Base-by-base conservation (phyloP, 2,797 vertebrate genomes). In the Macroramphosus scolopax region DNA sequence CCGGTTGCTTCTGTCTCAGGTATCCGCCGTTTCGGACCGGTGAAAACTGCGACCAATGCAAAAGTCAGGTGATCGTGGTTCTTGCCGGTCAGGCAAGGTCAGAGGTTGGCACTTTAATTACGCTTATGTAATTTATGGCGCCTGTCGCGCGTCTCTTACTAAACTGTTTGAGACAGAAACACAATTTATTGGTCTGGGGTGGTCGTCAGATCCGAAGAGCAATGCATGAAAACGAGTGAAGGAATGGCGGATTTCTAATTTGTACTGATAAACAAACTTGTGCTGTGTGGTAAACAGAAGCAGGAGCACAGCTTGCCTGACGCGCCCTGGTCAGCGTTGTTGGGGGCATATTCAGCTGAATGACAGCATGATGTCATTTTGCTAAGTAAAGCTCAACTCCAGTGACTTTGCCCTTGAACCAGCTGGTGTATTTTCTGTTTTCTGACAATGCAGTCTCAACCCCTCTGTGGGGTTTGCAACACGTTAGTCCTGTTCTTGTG, bases 91-190 rank as follows among this genome's bases (percentile, higher is more conserved):
- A 72, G 83, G 53, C 78, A 87, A 88, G 90, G 91, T 92, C 89
- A 92, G 80, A 87, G 90, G 90, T 92, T 87, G 86, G 87, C 91
- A 89, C 85, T 91, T 91, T 90, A 88, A 91, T 89, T 89, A 87
- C 86, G 75, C 75, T 88, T 87, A 81, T 86, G 82, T 90, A 87
- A 91, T 91, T 89, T 90, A 91, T 90, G 88, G 84, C 69, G 71
- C 80, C 82, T 68, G 82, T 82, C 78, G 80, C 70, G 68, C 78
- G 78, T 76, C 77, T 78, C 78, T 80, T 55, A 68, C 76, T 83
- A 74, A 85, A 85, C 83, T 75, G 79, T 83, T 85, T 34, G 70
- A 68, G 78, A 81, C 83, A 70, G 68, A 84, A 78, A 65, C 58
- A 31, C 55, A 75, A 83, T 87, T 85, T 82, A 88, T 87, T 72